phyloP scores from a whole-genome alignment of 2,797 vertebrate genomes.

The Poecile montanus region DNA sequence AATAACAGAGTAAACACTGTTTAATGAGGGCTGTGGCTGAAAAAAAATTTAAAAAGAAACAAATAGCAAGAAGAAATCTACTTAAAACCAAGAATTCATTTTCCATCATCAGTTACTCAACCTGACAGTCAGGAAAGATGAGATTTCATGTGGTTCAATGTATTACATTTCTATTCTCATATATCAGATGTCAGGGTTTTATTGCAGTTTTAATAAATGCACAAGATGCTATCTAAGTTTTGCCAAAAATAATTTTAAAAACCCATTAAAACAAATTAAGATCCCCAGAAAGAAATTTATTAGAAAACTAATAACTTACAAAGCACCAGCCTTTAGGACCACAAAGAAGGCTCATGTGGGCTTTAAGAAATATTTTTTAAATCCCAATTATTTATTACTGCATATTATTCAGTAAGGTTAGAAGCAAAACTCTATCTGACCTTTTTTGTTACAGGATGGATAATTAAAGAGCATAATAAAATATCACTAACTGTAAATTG shows the following conservation, averaged over 20 bases:
- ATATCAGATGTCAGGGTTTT: not conserved
- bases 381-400: not conserved
- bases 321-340: not conserved
- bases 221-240: not conserved
- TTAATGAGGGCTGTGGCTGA: not conserved
- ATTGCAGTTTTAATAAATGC: constrained; percentile 33
- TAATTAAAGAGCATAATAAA: constrained; percentile 34
- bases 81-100: not conserved
- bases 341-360: not conserved
- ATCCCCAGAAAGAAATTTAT: constrained; percentile 22
- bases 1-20: not conserved
- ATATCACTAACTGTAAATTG: constrained; percentile 53
- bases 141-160: not conserved
- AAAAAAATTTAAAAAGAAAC: not conserved
- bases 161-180: not conserved
- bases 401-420: constrained; percentile 28
- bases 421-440: not conserved
- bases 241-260: constrained; percentile 6
- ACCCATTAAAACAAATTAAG: not conserved
- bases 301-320: constrained; percentile 26
- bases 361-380: not conserved
- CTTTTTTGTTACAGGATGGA: constrained; percentile 16
- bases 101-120: not conserved
- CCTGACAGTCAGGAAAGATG: not conserved
- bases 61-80: not conserved